Conservation (phyloP, 1,140 invertebrate genomes). For the Listronotus bonariensis region DNA sequence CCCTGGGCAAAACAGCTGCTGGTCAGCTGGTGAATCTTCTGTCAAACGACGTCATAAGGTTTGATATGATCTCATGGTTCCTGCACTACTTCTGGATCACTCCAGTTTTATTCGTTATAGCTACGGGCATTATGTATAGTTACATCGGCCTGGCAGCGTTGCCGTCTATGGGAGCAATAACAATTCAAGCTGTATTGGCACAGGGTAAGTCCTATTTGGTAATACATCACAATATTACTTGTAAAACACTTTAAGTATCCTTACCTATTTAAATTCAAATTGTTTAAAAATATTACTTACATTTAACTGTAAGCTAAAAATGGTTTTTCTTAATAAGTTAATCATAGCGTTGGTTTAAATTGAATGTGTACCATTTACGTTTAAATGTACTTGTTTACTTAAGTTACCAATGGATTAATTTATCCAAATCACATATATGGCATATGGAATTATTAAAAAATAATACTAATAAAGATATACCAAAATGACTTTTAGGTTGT, state of each 20-base stretch:
- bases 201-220: slow-evolving; percentile 60
- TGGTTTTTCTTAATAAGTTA: too few relatives aligned
- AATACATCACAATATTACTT: neutral
- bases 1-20: slow-evolving; percentile 59
- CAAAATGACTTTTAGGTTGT: too few relatives aligned
- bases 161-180: slow-evolving; percentile 65
- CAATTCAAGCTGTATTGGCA: slow-evolving; percentile 66
- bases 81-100: slow-evolving; percentile 74
- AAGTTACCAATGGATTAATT: too few relatives aligned
- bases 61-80: slow-evolving; percentile 59
- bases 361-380: too few relatives aligned
- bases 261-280: neutral
- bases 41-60: slow-evolving; percentile 72
- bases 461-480: too few relatives aligned
- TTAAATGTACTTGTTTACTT: too few relatives aligned
- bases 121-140: slow-evolving; percentile 67
- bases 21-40: slow-evolving; percentile 75
- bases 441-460: too few relatives aligned
- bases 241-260: neutral
- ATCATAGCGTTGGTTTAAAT: too few relatives aligned
- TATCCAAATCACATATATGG: too few relatives aligned
- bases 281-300: too few relatives aligned
- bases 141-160: slow-evolving; percentile 63
- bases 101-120: slow-evolving; percentile 70
- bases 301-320: too few relatives aligned